phyloP scores from a whole-genome alignment of 2,113 vertebrate species.

The Tachysurus fulvidraco region DNA sequence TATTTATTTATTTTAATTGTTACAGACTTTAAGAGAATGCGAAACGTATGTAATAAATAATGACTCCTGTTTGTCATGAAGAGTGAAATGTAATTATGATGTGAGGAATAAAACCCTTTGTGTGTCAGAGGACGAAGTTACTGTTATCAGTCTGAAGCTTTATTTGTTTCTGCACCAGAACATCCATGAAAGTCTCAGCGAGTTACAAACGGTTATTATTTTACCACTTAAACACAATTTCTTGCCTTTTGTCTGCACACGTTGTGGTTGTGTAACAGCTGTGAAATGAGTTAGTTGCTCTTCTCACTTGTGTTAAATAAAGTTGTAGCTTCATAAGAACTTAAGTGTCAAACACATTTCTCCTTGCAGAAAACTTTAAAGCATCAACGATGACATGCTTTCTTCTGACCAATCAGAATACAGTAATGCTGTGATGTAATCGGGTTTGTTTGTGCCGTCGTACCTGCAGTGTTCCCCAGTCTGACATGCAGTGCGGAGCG shows the following conservation, averaged over 20 bases:
- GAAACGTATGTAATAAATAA: not conserved
- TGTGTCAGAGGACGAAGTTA: no score
- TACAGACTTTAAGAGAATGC: not conserved
- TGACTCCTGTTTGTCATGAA: not conserved
- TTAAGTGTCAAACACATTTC: not conserved
- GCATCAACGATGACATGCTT: not conserved
- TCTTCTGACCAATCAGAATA: not conserved
- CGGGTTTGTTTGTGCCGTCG: constrained; percentile 13
- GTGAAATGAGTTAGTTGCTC: not conserved
- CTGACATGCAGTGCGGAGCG: constrained; percentile 91
- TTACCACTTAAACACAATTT: not conserved
- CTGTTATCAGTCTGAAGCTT: not conserved
- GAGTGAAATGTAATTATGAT: not conserved
- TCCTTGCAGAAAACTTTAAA: not conserved
- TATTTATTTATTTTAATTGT: not conserved
- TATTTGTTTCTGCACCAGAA: not conserved
- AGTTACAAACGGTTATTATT: not conserved
- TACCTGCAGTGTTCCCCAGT: constrained; percentile 92
- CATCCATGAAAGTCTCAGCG: not conserved
- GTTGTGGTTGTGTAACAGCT: not conserved
- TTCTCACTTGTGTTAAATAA: not conserved
- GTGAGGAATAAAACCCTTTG: not conserved
- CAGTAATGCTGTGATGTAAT: no score
- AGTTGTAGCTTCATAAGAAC: no score
- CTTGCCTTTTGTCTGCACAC: no score